A percentile compares a stretch with the other conserved stretches of the same genome.
Conservation (phyloP, 1,140 invertebrate species). For the Rhagoletis zephyria region DNA sequence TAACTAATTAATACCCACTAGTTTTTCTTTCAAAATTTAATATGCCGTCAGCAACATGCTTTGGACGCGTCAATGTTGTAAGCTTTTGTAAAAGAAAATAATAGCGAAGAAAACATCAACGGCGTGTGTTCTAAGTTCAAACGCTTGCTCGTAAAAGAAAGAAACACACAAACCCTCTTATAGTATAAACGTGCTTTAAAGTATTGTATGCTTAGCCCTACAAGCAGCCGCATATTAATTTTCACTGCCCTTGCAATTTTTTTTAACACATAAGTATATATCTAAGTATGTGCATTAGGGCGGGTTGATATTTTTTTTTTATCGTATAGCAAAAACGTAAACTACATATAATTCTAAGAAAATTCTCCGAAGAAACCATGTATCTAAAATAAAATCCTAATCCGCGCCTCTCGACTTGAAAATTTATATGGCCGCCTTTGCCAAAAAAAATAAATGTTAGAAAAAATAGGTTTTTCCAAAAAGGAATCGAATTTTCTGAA, state of each 20-base stretch:
- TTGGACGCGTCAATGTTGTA: slow-evolving; percentile 12
- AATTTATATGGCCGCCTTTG: too few relatives aligned
- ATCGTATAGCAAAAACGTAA: too few relatives aligned
- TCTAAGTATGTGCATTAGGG: slow-evolving; percentile 3
- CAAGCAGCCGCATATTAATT: slow-evolving; percentile 37
- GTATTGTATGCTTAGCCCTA: background rate
- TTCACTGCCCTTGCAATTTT: background rate
- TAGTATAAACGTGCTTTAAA: background rate
- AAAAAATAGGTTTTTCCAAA: too few relatives aligned
- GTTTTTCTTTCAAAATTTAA: background rate
- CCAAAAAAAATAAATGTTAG: too few relatives aligned
- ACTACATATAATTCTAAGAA: too few relatives aligned
- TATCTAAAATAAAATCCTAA: too few relatives aligned
- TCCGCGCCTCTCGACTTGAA: too few relatives aligned
- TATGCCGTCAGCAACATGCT: slow-evolving; percentile 31
- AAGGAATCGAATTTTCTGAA: too few relatives aligned
- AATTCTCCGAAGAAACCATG: too few relatives aligned
- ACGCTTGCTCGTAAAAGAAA: background rate
- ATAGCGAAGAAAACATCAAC: background rate
- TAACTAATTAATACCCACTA: slow-evolving; percentile 8
- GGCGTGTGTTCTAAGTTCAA: background rate
- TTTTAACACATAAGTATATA: background rate
- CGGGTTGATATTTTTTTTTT: too few relatives aligned
- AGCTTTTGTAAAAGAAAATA: background rate
- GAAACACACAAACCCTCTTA: background rate